phyloP scores from a whole-genome alignment of 2,113 vertebrate genomes.

The Eretmochelys imbricata region DNA sequence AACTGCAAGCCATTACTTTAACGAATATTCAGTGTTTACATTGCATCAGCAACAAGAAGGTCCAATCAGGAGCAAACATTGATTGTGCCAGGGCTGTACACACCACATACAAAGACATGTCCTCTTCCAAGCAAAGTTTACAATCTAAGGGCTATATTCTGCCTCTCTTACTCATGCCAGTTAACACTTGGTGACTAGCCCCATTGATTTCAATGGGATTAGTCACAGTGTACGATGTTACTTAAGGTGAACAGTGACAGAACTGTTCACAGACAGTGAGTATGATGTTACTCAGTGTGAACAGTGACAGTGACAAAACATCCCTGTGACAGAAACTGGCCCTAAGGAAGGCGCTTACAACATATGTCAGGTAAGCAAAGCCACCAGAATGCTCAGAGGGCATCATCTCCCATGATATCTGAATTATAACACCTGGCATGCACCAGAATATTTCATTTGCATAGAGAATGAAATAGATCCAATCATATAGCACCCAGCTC shows the following conservation, averaged over 20 bases:
- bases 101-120: fast-evolving
- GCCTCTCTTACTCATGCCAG: background rate
- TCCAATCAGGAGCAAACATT: background rate
- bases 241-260: background rate
- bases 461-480: background rate
- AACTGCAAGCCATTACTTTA: background rate
- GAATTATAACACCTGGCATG: background rate
- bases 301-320: background rate
- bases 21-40: background rate
- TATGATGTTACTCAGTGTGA: background rate
- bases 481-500: background rate
- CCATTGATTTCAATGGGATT: background rate
- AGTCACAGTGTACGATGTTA: background rate
- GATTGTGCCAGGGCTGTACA: fast-evolving
- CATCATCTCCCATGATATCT: background rate
- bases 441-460: background rate
- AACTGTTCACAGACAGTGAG: no score
- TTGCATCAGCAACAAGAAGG: background rate
- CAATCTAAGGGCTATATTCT: background rate
- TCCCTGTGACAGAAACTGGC: background rate
- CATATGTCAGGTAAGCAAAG: background rate
- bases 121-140: background rate
- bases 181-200: background rate
- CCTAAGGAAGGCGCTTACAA: background rate
- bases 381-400: background rate